These are phyloP conservation scores for Lepidochrysops patricia DNA, from an alignment of 2,888 invertebrate species.

Conservation along the genomic window DNA sequence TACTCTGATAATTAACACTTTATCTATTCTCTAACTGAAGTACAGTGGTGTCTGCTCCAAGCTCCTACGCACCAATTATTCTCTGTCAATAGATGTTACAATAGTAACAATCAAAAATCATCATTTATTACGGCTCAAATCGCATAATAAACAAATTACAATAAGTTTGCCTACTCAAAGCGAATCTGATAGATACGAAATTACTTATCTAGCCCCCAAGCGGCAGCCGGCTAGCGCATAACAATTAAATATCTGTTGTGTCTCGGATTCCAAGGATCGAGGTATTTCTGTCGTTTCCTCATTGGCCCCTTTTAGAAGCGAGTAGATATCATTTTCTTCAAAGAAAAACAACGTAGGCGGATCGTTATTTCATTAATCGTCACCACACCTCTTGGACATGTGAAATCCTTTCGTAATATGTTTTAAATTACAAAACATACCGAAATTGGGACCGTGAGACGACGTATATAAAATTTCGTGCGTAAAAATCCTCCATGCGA, in stretches of 20 bases:
- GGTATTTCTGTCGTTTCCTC: neutral
- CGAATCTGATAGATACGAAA: neutral
- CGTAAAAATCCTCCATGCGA: neutral
- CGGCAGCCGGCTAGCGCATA: too few relatives aligned
- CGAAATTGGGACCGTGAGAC: constrained; percentile 8
- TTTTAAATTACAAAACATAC: neutral
- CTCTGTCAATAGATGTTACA: too few relatives aligned
- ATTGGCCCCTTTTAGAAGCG: neutral
- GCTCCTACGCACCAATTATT: neutral
- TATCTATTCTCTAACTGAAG: too few relatives aligned
- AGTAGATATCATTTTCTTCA: neutral
- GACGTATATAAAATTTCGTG: neutral
- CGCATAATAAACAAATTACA: neutral
- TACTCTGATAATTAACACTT: too few relatives aligned
- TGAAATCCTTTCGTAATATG: constrained; percentile 6
- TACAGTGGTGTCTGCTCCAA: neutral
- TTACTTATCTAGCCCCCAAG: too few relatives aligned
- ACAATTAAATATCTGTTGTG: too few relatives aligned
- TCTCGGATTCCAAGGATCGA: too few relatives aligned
- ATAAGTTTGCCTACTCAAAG: neutral
- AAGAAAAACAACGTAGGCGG: neutral
- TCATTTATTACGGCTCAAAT: neutral
- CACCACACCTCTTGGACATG: neutral
- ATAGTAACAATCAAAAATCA: neutral
- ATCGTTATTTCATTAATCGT: neutral